Conservation (phyloP, 1,140 invertebrate genomes). For the Piezodorus guildinii region DNA sequence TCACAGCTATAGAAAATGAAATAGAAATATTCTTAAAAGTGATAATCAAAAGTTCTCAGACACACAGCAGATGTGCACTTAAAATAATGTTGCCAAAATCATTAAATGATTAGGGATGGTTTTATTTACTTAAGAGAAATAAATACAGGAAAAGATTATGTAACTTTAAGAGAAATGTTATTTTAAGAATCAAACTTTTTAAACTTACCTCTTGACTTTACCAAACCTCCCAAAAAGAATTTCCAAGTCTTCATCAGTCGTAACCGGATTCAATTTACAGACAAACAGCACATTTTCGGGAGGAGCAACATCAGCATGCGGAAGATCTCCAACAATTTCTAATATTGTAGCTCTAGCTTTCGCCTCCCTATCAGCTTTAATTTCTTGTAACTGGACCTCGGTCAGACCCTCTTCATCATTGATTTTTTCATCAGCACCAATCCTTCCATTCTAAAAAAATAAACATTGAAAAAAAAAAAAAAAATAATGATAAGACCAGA, state of each 20-base stretch:
- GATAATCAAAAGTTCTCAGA: neutral
- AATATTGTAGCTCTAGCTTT: slow-evolving; percentile 93
- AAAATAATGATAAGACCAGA: neutral
- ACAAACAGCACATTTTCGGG: slow-evolving; percentile 99
- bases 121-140: no score
- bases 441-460: slow-evolving; percentile 62
- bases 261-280: slow-evolving; percentile 99
- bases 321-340: slow-evolving; percentile 97
- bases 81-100: no score
- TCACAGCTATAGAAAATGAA: slow-evolving; percentile 57
- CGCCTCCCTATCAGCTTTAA: slow-evolving; percentile 83
- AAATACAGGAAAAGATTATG: no score
- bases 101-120: no score
- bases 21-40: neutral
- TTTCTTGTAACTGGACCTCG: slow-evolving; percentile 72
- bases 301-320: slow-evolving; percentile 91
- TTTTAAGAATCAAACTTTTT: neutral
- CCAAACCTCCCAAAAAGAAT: slow-evolving; percentile 98
- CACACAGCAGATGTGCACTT: no score
- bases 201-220: slow-evolving; percentile 59
- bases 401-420: slow-evolving; percentile 81
- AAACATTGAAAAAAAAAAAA: slow-evolving; percentile 2
- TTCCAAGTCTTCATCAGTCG: slow-evolving; percentile 92
- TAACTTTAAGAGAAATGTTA: no score
- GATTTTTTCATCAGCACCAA: slow-evolving; percentile 88